Evolutionary conservation across 2,113 vertebrate species (phyloP), one percentile per base, ranked within the genome.

Genomic region (Dipodomys stephensi): DNA sequence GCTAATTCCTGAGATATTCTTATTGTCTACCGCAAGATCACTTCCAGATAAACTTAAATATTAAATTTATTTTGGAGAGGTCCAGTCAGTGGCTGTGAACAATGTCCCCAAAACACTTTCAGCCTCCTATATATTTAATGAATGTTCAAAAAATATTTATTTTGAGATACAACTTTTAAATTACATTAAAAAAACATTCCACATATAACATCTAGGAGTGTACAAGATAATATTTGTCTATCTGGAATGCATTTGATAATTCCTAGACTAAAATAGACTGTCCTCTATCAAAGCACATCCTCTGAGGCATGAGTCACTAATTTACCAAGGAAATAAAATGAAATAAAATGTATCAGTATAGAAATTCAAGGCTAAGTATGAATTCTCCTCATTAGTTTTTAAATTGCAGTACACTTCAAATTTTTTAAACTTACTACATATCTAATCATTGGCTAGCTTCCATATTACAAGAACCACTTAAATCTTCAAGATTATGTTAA

Each of bases 101-200:
- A 57, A 57, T 57, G 12, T 57, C 15, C 16, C 15, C 53, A 57
- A 57, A 57, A 18, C 53, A 57, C 15, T 13, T 57, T 57, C 53
- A 16, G 53, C 53, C 15, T 57, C 53, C 53, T 15, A 4, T 16
- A 57, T 16, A 57, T 4, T 53, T 53, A 57, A 16, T 57, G 15
- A 57, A 57, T 16, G 53, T 16, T 57, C 15, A 16, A 57, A 57
- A 57, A 18, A 4, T 57, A 57, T 73, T 83, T 19, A 46, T 39
- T 85, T 46, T 65, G n/a, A 65, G 81, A 28, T 23, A 72, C 53
- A 87, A n/a, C 2, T 2, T 62, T 90, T 91, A 65, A 82, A 79
- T 80, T 79, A 68, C 53, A 49, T 90, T 88, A 84, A 96, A 84
- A 83, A 91, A 72, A 4, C 81, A 23, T 81, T 27, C 19, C 62